phyloP scores from a whole-genome alignment of 2,888 invertebrate genomes.

The Sesia bembeciformis region DNA sequence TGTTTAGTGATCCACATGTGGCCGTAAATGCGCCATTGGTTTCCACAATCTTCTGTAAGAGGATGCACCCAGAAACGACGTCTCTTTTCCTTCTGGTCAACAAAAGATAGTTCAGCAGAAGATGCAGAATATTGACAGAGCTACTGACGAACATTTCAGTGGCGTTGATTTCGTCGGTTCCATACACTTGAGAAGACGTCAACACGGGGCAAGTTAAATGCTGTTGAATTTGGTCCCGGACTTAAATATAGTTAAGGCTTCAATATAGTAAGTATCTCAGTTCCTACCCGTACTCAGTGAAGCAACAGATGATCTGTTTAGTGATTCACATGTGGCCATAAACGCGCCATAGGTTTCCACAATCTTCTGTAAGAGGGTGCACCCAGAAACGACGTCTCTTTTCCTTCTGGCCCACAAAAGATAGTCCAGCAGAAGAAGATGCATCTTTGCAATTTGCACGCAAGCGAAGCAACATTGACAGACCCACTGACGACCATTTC shows the following conservation, averaged over 20 bases:
- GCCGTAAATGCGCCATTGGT: too few species aligned
- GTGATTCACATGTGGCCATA: too few species aligned
- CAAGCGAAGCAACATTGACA: constrained; percentile 59
- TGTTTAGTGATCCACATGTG: too few species aligned
- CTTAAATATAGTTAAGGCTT: too few species aligned
- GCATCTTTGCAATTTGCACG: constrained; percentile 82
- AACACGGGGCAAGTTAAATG: too few species aligned
- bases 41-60: constrained; percentile 79
- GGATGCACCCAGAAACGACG: constrained; percentile 82
- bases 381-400: constrained; percentile 86
- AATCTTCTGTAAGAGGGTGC: constrained; percentile 83
- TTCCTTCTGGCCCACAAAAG: constrained; percentile 84
- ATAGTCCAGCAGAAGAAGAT: constrained; percentile 79
- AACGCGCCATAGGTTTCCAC: too few species aligned
- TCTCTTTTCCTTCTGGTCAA: constrained; percentile 87
- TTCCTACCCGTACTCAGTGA: too few species aligned
- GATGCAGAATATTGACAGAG: constrained; percentile 76
- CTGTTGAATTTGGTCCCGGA: too few species aligned
- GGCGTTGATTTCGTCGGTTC: too few species aligned
- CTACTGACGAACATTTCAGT: constrained; percentile 88
- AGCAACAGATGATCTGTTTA: too few species aligned
- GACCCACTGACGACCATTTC: constrained; percentile 84
- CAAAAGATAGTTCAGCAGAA: constrained; percentile 82
- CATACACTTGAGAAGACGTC: too few species aligned
- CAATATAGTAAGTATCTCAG: too few species aligned